Evolutionary conservation across 2,797 vertebrate species (phyloP).

Genomic region (Crocodylus rhombifer): DNA sequence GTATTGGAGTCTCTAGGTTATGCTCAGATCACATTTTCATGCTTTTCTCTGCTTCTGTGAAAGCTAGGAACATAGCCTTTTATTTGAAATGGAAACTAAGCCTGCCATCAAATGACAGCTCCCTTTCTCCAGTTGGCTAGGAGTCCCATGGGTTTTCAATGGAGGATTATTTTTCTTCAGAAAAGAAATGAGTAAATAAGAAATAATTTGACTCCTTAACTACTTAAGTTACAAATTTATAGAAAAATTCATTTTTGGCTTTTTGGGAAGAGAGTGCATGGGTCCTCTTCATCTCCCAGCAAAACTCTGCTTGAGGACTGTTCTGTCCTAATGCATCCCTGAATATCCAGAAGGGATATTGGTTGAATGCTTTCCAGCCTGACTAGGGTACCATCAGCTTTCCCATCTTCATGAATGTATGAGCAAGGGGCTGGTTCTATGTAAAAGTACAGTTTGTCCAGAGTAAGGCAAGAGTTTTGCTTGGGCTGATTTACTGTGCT

Average conservation of each 20-base stretch:
- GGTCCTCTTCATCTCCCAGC: not conserved
- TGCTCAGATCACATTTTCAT: not conserved
- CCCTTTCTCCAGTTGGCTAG: too few species aligned
- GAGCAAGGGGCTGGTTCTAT: too few species aligned
- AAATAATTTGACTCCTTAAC: not conserved
- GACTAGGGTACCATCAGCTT: not conserved
- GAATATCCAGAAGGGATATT: rapidly evolving
- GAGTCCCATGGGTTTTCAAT: not conserved
- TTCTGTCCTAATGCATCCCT: not conserved
- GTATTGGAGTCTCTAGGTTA: not conserved
- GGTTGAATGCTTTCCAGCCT: too few species aligned
- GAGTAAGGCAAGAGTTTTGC: too few species aligned
- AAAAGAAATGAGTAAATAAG: not conserved
- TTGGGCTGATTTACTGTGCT: too few species aligned
- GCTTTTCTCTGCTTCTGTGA: not conserved
- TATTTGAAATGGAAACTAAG: not conserved
- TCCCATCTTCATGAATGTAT: not conserved
- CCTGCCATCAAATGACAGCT: not conserved
- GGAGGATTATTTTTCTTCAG: not conserved
- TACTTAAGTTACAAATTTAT: not conserved
- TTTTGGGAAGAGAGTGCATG: not conserved
- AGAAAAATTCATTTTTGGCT: not conserved
- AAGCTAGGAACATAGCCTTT: not conserved
- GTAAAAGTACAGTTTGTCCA: too few species aligned
- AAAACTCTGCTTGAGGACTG: not conserved